Percentiles rank a stretch among this genome's conserved stretches.
Conservation (phyloP, 2,113 vertebrate species). For the Oenanthe oenanthe region DNA sequence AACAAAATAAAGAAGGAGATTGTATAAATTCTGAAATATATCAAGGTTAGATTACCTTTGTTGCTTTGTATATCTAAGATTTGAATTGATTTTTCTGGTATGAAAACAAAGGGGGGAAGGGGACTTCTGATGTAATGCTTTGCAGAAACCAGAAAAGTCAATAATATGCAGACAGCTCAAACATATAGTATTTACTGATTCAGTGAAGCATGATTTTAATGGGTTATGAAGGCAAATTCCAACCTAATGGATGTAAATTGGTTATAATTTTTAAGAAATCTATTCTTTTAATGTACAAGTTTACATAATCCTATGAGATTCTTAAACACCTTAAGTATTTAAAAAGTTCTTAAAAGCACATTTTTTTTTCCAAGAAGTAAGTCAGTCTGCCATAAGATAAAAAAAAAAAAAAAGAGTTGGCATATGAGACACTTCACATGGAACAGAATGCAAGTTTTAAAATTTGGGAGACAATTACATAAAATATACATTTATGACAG, state of each 20-base stretch:
- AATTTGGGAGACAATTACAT: background rate
- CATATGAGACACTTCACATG: background rate
- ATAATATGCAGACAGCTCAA: constrained; percentile 38
- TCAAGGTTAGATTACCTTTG: constrained; percentile 20
- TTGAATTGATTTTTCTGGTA: constrained; percentile 56
- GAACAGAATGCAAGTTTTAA: background rate
- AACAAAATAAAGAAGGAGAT: background rate
- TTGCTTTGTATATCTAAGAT: constrained; percentile 37
- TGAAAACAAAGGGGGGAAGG: constrained; percentile 27
- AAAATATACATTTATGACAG: background rate
- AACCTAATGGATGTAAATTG: background rate
- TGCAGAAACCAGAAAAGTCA: constrained; percentile 30
- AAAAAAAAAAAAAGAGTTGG: background rate
- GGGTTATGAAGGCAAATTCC: background rate
- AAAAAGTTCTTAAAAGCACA: too few relatives aligned
- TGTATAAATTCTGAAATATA: background rate
- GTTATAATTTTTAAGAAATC: background rate
- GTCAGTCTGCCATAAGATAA: background rate
- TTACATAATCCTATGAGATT: background rate
- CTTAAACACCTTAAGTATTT: background rate
- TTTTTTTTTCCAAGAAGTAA: background rate
- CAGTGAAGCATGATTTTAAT: background rate
- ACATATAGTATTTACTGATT: constrained; percentile 19
- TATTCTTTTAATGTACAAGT: background rate
- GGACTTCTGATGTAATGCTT: constrained; percentile 35